Base-by-base conservation (phyloP, 2,113 vertebrate species). In the Proterorhinus semilunaris region DNA sequence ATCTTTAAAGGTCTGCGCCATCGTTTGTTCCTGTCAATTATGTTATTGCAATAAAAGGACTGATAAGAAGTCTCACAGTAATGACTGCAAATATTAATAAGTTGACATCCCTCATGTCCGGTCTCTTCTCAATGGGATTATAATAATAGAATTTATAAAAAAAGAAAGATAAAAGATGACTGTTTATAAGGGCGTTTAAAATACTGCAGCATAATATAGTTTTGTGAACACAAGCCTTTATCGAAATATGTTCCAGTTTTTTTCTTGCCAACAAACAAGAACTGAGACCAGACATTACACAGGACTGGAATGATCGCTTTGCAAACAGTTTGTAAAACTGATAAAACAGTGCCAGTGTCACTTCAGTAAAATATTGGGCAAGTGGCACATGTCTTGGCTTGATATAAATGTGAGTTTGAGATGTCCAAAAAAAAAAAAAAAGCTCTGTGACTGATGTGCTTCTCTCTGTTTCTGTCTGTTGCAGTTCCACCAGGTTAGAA, bases 401-500 rank as follows among this genome's bases (percentile, higher is more conserved):
- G n/a, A 63, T 71, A 57, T 71, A 44, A 81, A 72, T 73, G 17
- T 47, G 44, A 43, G 69, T 65, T 68, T 72, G 72, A 43, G 54
- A 75, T 66, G 66, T 65, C 71, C 64, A 73, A 86, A 74, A 73
- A 86, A 74, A 77, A 73, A 86, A 74, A 73, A 86, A 74, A 77
- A 76, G 65, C 73, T 74, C 72, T 78, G 72, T 82, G 71, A 88
- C 76, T 85, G 79, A 89, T 68, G 5, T 8, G 54, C 21, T 61
- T 71, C 69, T 55, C 55, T 77, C 53, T 64, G 10, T 79, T 76
- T 72, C 58, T 83, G 11, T 81, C 74, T 87, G 49, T 91, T 78
- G 79, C 94, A 99, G 98, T 97, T 98, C 95, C 96, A 98, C 95
- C 96, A 98, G 96, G 96, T 98, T 95, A 98, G 96, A 98, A 98